Evolutionary conservation across 2,113 vertebrate genomes (phyloP), one percentile per base, ranked within the genome.

Genomic region (Pygoscelis antarcticus): DNA sequence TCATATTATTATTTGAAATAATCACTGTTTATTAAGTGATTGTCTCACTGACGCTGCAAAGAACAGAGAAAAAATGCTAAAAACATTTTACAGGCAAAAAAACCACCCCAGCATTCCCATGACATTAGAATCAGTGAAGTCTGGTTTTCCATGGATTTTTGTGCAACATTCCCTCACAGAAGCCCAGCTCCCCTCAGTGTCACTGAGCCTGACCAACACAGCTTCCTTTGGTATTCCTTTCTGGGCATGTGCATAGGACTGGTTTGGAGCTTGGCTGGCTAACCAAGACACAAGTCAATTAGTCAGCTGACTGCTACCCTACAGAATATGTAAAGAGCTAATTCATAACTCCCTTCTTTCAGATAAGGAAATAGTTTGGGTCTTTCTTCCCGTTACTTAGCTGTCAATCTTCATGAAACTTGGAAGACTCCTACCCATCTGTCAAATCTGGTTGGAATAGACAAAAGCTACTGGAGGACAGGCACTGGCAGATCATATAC

Each of bases 281-380:
- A 10, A 22, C 15, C 36, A 55, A 49, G 29, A 42, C 2, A 8
- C 0, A 0, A 68, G 6, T 55, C 29, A 1, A 44, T 55, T 42
- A 52, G 55, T 64, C 57, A 83, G 61, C 55, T 62, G 55, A 75
- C n/a, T 70, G n/a, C 30, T 36, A 22, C 42, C 15, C 61, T 71
- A 70, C 47, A 47, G 47, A 60, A 55, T 29, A 64, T 7, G 25
- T 12, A 85, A 51, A 34, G 22, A 30, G 8, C 10, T 60, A 52
- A 82, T 68, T 74, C 46, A 14, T 46, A 93, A 66, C 29, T 54
- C 18, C 29, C 49, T 76, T 46, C 36, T 78, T 78, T 89, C 60
- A 78, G 38, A 81, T 54, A 36, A 77, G 42, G 60, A 83, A 87
- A 69, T 62, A 65, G 78, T 44, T 65, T 52, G 22, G 10, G 36